A percentile compares a stretch with the other conserved stretches of the same genome.
These are phyloP conservation scores for Didymodactylos carnosus DNA, from an alignment of 2,888 invertebrate genomes.

Conservation along the genomic window DNA sequence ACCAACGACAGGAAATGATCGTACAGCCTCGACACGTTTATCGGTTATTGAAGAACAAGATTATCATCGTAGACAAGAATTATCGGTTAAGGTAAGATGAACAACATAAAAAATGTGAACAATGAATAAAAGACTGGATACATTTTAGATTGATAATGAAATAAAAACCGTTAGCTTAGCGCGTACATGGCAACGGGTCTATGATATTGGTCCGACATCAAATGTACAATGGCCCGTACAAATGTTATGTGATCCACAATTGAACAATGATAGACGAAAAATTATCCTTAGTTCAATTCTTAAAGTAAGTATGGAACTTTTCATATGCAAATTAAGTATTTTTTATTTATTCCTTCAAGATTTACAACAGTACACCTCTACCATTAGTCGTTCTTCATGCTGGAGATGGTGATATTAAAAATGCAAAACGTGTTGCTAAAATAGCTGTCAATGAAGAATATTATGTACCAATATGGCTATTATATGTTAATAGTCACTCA, in stretches of 20 bases:
- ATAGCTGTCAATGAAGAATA: neutral
- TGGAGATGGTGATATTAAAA: neutral
- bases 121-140: neutral
- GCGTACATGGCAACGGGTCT: neutral
- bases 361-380: neutral
- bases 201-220: neutral
- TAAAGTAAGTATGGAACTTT: neutral
- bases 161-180: neutral
- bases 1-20: neutral
- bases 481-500: neutral
- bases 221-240: neutral
- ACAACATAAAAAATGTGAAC: neutral
- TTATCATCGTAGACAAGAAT: neutral
- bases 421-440: neutral
- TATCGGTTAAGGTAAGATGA: neutral
- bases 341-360: neutral
- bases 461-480: neutral
- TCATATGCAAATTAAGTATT: neutral
- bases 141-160: neutral
- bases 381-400: neutral
- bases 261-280: neutral
- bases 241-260: neutral
- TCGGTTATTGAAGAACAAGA: neutral
- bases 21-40: neutral
- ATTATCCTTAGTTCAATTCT: neutral